phyloP scores from a whole-genome alignment of 2,113 vertebrate species.

The Platysternon megacephalum region DNA sequence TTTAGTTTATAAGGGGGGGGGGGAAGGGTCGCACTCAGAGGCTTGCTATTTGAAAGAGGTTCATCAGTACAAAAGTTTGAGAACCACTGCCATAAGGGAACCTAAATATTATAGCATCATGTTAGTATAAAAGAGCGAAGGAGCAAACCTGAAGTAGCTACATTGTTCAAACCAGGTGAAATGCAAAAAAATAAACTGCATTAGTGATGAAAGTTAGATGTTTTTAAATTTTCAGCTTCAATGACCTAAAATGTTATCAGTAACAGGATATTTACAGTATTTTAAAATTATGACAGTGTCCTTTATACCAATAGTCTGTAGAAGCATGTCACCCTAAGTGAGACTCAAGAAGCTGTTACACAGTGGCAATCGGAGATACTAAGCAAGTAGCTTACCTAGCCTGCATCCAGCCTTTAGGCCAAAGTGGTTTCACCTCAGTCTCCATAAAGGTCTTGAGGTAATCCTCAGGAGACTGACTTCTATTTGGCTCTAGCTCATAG shows the following conservation, averaged over 20 bases:
- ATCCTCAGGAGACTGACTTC: constrained; percentile 92
- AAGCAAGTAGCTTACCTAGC: constrained; percentile 83
- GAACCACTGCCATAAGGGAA: no score
- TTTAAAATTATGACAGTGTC: background rate
- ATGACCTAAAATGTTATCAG: background rate
- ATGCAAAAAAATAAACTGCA: background rate
- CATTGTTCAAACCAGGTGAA: background rate
- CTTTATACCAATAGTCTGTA: background rate
- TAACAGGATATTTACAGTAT: background rate
- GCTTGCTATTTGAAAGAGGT: no score
- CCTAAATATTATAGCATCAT: background rate
- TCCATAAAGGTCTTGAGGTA: constrained; percentile 99
- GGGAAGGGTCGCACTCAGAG: no score
- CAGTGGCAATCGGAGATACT: background rate
- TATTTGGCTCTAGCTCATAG: constrained; percentile 96
- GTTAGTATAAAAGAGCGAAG: background rate
- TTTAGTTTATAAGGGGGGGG: no score
- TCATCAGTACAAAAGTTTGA: no score
- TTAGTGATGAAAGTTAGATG: background rate
- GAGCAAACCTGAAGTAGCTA: background rate
- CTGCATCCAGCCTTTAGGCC: constrained; percentile 99
- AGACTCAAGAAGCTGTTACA: background rate
- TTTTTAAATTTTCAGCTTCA: background rate
- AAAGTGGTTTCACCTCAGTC: constrained; percentile 96
- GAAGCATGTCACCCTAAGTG: background rate